A percentile compares a stretch with the other conserved stretches of the same genome.
These are phyloP conservation scores for Dipodomys spectabilis DNA, from an alignment of 2,113 vertebrate genomes.

Conservation along the genomic window DNA sequence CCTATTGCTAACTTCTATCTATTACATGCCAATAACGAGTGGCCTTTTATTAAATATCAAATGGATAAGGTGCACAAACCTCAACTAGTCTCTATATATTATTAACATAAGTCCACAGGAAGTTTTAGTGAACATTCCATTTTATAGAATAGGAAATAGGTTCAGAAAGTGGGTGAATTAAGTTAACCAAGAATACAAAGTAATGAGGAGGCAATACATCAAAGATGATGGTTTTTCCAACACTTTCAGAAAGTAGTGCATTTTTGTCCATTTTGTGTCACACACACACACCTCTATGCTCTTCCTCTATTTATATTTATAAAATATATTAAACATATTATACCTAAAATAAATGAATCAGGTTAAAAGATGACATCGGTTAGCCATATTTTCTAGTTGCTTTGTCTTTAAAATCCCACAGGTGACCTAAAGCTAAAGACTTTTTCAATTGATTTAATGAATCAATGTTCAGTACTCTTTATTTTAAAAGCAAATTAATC, in stretches of 20 bases:
- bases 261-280: too few species aligned
- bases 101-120: background rate
- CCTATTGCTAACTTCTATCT: constrained; percentile 24
- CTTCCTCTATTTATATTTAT: too few species aligned
- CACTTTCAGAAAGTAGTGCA: background rate
- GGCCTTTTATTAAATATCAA: background rate
- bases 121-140: background rate
- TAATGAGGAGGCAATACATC: background rate
- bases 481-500: constrained; percentile 46
- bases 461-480: constrained; percentile 7
- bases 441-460: background rate
- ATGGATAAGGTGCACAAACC: background rate
- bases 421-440: background rate
- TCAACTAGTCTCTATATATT: background rate
- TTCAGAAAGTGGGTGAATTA: background rate
- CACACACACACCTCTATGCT: background rate
- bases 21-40: background rate
- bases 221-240: background rate
- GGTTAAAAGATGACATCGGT: background rate
- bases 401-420: background rate
- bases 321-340: background rate
- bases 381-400: background rate
- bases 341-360: background rate
- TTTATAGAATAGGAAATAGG: background rate
- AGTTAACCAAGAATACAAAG: background rate